These are phyloP conservation scores for Enhydra lutris DNA, from an alignment of 2,113 vertebrate genomes.

Conservation along the genomic window DNA sequence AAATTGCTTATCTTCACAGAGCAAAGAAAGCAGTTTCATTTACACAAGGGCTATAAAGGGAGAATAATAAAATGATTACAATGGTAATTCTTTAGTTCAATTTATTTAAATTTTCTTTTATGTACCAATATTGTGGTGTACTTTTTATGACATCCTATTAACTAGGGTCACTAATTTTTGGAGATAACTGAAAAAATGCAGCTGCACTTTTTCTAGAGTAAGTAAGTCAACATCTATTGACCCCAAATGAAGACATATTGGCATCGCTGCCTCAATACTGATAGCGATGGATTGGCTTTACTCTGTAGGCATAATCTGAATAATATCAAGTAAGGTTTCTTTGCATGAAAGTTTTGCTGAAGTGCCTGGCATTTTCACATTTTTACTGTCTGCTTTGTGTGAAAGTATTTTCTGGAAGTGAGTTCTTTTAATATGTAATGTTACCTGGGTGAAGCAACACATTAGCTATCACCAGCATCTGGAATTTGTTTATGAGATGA, in stretches of 20 bases:
- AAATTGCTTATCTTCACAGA: constrained; percentile 19
- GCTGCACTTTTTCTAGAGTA: background rate
- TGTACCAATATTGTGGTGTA: background rate
- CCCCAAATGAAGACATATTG: background rate
- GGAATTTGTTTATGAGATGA: background rate
- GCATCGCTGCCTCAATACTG: background rate
- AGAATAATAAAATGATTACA: constrained; percentile 37
- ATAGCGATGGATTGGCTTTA: background rate
- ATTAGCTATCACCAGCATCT: background rate
- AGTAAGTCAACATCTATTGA: background rate
- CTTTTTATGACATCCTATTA: background rate
- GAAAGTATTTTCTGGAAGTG: background rate
- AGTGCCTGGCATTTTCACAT: background rate
- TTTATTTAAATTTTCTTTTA: constrained; percentile 40
- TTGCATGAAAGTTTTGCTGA: background rate
- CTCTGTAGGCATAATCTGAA: background rate
- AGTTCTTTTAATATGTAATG: background rate
- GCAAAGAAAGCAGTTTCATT: constrained; percentile 39
- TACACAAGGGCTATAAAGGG: constrained; percentile 1
- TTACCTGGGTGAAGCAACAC: background rate
- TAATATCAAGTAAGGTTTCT: background rate
- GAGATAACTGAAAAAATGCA: background rate
- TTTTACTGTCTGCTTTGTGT: background rate
- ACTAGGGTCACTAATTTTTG: background rate
- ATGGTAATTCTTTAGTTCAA: background rate